phyloP scores from a whole-genome alignment of 2,888 invertebrate species.

The Cosmia pyralina region DNA sequence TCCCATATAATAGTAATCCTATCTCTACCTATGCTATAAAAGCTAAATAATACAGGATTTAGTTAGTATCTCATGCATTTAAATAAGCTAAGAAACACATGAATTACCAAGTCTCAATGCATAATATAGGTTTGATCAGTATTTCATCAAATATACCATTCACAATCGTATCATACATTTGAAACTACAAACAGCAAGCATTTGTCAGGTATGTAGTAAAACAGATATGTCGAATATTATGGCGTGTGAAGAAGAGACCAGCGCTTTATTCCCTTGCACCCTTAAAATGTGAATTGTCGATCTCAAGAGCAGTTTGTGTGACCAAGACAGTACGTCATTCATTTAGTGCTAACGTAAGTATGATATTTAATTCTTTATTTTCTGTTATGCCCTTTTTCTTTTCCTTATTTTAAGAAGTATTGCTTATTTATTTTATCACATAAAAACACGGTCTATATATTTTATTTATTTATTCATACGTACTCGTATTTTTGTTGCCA shows the following conservation, averaged over 20 bases:
- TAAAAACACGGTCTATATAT: not conserved
- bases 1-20: no score
- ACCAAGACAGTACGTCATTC: conserved; percentile 5
- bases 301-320: conserved; percentile 17
- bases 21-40: no score
- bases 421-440: conserved; percentile 1
- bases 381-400: conserved; percentile 9
- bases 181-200: not conserved
- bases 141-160: not conserved
- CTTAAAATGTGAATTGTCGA: conserved; percentile 13
- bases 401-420: not conserved
- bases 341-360: conserved; percentile 39
- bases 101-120: not conserved
- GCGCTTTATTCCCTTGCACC: conserved; percentile 14
- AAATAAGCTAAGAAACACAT: not conserved
- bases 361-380: conserved; percentile 27
- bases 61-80: not conserved
- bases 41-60: not conserved
- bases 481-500: not conserved
- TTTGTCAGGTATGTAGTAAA: not conserved
- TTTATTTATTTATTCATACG: conserved; percentile 14
- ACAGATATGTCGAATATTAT: conserved; percentile 25
- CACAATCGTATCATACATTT: not conserved
- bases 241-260: not conserved
- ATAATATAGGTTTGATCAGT: not conserved